Conservation (phyloP, 2,113 vertebrate species). For the Chaetops frenatus region DNA sequence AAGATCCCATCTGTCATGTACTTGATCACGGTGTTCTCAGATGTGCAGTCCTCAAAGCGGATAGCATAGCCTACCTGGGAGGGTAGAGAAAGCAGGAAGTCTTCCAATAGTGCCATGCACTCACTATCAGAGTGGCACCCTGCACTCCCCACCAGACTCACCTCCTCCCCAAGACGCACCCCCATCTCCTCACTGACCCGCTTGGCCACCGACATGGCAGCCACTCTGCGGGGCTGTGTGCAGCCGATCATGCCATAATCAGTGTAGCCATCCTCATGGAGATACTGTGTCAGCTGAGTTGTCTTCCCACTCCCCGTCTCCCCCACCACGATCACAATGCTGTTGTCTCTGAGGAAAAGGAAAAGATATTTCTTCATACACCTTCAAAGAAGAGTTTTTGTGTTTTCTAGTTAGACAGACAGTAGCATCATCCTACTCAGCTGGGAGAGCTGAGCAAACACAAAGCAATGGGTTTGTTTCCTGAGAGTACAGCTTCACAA, state of each 20-base stretch:
- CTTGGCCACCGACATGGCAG: conserved; percentile 97
- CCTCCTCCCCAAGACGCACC: conserved; percentile 91
- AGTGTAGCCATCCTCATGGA: conserved; percentile 95
- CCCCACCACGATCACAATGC: conserved; percentile 96
- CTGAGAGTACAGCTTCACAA: background rate
- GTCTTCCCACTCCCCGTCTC: conserved; percentile 98
- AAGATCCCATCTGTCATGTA: conserved; percentile 99
- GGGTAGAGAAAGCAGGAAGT: background rate
- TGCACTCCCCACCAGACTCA: conserved; percentile 46
- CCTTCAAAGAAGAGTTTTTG: background rate
- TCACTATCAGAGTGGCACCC: background rate
- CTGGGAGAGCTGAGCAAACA: background rate
- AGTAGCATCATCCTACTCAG: background rate
- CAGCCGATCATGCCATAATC: conserved; percentile 97
- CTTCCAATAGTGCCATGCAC: fast-evolving
- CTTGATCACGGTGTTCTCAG: conserved; percentile 93
- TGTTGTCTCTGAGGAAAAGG: conserved; percentile 85
- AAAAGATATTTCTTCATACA: background rate
- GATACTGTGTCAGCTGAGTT: conserved; percentile 96
- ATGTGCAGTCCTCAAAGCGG: conserved; percentile 97
- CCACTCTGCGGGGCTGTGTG: conserved; percentile 94
- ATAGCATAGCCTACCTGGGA: conserved; percentile 94
- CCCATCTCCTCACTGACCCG: conserved; percentile 96
- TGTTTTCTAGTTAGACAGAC: background rate
- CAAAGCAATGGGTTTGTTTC: background rate